Conservation (phyloP, 2,113 vertebrate species). For the Smithornis capensis region DNA sequence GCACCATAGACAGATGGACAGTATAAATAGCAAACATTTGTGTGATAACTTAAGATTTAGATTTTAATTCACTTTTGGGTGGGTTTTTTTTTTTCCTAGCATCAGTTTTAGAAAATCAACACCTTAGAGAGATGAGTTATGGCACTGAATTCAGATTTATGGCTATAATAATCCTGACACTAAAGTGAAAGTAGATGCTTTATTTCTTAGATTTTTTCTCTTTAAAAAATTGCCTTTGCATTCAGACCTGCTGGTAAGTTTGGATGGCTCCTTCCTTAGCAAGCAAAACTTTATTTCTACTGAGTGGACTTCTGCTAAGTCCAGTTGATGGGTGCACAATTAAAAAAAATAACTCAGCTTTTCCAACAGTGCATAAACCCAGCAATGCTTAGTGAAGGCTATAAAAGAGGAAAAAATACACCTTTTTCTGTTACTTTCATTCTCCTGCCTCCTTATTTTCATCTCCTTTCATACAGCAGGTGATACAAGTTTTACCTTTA, state of each 20-base stretch:
- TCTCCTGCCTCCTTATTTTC: not conserved
- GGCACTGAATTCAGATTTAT: not conserved
- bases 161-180: not conserved
- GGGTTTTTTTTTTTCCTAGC: not conserved
- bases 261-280: not conserved
- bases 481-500: not conserved
- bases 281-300: not conserved
- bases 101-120: not conserved
- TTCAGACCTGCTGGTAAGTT: not conserved
- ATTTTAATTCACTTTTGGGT: not conserved
- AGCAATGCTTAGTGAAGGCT: not conserved
- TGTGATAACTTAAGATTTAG: not conserved
- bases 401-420: not conserved
- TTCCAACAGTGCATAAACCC: not conserved
- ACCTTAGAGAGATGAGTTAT: not conserved
- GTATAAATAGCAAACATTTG: not conserved
- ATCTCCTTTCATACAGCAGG: not conserved
- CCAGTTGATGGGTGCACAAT: not conserved
- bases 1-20: not conserved
- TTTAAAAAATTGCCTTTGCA: not conserved
- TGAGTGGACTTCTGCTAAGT: not conserved
- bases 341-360: not conserved
- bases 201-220: not conserved
- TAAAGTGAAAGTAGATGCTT: not conserved
- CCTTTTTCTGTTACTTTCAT: not conserved